Base-by-base conservation (phyloP, 2,113 vertebrate genomes). In the Marmota monax region DNA sequence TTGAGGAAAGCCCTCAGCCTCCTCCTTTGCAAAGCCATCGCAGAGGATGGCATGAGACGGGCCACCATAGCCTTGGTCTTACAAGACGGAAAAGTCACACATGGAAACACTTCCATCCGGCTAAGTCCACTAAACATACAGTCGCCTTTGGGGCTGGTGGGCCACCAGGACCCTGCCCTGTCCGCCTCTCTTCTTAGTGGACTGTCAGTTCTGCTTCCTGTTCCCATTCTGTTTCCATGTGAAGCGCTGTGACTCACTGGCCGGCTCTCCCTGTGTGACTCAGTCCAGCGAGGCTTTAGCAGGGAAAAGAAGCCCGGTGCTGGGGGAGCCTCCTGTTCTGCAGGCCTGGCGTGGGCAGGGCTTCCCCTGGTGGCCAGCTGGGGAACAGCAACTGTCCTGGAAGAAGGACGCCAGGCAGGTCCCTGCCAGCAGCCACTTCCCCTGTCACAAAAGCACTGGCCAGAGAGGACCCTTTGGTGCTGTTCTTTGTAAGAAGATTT, bases 331-430 rank as follows among this genome's bases (percentile, higher is more conserved):
- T 27, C n/a, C 39, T 48, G 22, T 39, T 90, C 20, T 39, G 83
- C 65, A 5, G 10, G 20, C 61, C 73, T 65, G 32, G 82, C 45
- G 37, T 10, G 73, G 77, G 69, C 94, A 86, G 61, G 61, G 61
- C 86, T 92, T 88, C 96, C 92, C 82, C 97, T 97, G 25, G 93
- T 88, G 97, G 84, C 84, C 95, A 42, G 58, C 3, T 0, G 23
- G 63, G 76, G 83, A 27, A 97, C 23, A n/a, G 88, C 92, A 90
- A 86, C 11, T 10, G 13, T 25, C 65, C 53, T 16, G 70, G 74
- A 45, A 70, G 72, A 5, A 25, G 25, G 27, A 23, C 0, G 8
- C 9, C 11, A 6, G 5, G 4, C 12, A 20, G 78, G 6, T 34
- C 27, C 22, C 22, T 6, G 20, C 4, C 45, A 14, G 48, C 17